Conservation (phyloP, 1,140 invertebrate genomes). For the Nasonia vitripennis region DNA sequence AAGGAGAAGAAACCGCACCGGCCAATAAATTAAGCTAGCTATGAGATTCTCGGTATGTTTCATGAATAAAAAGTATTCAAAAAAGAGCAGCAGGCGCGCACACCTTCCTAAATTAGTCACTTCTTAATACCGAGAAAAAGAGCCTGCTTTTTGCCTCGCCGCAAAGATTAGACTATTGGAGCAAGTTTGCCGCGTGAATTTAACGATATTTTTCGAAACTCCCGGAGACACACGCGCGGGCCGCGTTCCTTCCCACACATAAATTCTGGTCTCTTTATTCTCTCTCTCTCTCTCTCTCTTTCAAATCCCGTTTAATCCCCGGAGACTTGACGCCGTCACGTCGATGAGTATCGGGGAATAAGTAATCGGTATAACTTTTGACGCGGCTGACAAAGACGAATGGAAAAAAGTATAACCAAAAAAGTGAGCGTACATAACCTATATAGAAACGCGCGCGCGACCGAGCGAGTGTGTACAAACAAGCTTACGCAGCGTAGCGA, state of each 20-base stretch:
- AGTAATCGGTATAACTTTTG: not conserved
- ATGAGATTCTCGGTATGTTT: conserved; percentile 4
- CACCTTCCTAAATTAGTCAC: conserved; percentile 12
- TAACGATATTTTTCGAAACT: conserved; percentile 2
- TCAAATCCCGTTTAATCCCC: not conserved
- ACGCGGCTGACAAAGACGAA: not conserved
- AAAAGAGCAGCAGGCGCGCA: not conserved
- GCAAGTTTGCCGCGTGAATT: not conserved
- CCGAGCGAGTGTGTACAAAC: not conserved
- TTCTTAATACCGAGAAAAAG: not conserved
- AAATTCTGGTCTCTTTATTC: not conserved
- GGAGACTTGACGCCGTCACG: not conserved
- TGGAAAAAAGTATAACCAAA: too few species aligned
- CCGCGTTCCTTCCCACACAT: not conserved
- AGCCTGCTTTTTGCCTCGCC: not conserved
- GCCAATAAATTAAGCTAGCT: not conserved
- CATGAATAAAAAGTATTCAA: not conserved
- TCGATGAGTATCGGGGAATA: not conserved
- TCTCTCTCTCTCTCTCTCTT: not conserved
- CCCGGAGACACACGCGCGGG: not conserved
- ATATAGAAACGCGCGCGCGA: too few species aligned
- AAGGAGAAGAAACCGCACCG: not conserved
- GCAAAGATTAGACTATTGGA: not conserved
- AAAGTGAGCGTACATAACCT: too few species aligned
- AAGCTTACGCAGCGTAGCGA: not conserved